Evolutionary conservation across 2,888 invertebrate genomes (phyloP), one percentile per base, ranked within the genome.

Genomic region (Hydroisotoma schaefferi): DNA sequence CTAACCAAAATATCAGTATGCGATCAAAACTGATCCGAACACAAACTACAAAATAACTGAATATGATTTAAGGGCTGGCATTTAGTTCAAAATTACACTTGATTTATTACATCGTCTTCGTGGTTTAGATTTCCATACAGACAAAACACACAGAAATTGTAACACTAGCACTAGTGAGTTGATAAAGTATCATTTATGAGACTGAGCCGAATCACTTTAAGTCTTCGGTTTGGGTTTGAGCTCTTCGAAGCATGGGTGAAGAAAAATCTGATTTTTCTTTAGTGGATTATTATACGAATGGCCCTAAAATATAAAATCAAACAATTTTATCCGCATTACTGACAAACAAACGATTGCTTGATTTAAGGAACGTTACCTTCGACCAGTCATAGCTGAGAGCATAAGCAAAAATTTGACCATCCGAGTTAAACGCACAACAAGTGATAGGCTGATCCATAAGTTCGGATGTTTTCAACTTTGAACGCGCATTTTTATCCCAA

Each of bases 401-500:
- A 78, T 98, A 99, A 0, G 97, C 98, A 79, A 99, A 97, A 73
- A 99, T 94, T 77, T 95, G 93, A 2, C 99, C 99, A 76, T 87
- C 90, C 73, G 90, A 87, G 80, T 95, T 97, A 78, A 99, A 95
- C 68, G 90, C 88, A 76, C 94, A 94, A 72, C 87, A 85, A 37
- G 93, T 90, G 67, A 98, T 90, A 1, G 95, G 86, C 76, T 94
- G 94, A 75, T 95, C 95, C 83, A 97, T 87, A 59, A 86, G 81
- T 75, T 99, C 98, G 0, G 95, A 95, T 1, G 94, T 90, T 80
- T 98, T 98, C 63, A 99, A 82, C 78, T 98, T 98, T 56, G 97
- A 98, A 63, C 98, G 84, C 2, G 97, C 95, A 80, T 99, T 98
- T 80, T 99, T 99, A 80, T 99, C 98, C 98, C 98, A 99, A 80